Conservation (phyloP, 2,113 vertebrate species). For the Hystrix brachyura region DNA sequence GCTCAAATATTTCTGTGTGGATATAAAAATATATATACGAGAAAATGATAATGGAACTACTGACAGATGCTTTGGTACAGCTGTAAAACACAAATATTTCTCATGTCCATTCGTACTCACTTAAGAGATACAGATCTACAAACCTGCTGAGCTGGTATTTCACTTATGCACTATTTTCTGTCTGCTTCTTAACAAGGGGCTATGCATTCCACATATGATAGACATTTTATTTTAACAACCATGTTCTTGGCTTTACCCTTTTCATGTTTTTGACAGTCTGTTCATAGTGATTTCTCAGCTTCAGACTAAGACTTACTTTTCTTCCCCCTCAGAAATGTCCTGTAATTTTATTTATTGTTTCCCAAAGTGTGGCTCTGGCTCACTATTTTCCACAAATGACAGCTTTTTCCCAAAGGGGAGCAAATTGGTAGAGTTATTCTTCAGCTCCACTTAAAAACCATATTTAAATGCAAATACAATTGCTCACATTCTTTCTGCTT, state of each 20-base stretch:
- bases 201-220: conserved; percentile 42
- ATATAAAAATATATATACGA: conserved; percentile 57
- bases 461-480: conserved; percentile 13
- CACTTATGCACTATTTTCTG: conserved; percentile 76
- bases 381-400: conserved; percentile 47
- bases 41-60: conserved; percentile 82
- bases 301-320: conserved; percentile 61
- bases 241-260: background rate
- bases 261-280: conserved; percentile 60
- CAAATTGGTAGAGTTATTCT: conserved; percentile 8
- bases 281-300: conserved; percentile 20
- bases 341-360: conserved; percentile 46
- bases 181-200: conserved; percentile 73
- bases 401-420: conserved; percentile 41
- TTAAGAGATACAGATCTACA: conserved; percentile 55
- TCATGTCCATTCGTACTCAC: conserved; percentile 56
- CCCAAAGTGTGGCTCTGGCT: conserved; percentile 22
- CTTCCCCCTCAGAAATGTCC: background rate
- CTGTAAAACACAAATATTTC: conserved; percentile 83
- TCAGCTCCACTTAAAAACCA: conserved; percentile 19
- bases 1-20: conserved; percentile 20
- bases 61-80: conserved; percentile 82
- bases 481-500: background rate
- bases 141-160: conserved; percentile 79
- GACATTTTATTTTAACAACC: conserved; percentile 49